A percentile compares a stretch with the other conserved stretches of the same genome.
Evolutionary conservation across 2,888 invertebrate genomes (phyloP).

Genomic region (Cistogaster globosa): DNA sequence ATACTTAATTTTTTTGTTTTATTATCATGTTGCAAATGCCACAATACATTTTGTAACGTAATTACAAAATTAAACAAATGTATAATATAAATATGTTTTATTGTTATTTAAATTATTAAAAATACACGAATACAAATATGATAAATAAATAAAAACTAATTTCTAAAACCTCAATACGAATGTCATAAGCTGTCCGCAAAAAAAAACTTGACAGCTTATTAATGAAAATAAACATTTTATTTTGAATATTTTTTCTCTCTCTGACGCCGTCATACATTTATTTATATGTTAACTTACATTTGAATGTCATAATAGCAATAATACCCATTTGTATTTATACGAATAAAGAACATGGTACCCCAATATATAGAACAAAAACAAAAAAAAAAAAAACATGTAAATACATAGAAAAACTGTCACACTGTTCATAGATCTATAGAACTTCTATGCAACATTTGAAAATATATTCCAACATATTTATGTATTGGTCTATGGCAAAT

Average conservation of each 20-base stretch:
- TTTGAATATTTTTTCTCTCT: neutral
- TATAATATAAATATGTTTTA: neutral
- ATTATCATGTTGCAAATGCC: too few species aligned
- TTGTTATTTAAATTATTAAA: conserved; percentile 24
- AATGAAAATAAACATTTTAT: conserved; percentile 62
- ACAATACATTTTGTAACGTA: neutral
- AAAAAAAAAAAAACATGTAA: neutral
- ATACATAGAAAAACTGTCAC: neutral
- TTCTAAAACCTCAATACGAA: conserved; percentile 70
- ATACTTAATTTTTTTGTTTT: too few species aligned
- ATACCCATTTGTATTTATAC: conserved; percentile 1
- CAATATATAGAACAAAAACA: neutral
- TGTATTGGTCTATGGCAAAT: conserved; percentile 6
- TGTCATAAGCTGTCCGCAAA: conserved; percentile 69
- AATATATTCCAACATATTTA: neutral
- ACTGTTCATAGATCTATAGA: conserved; percentile 1
- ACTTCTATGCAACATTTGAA: neutral
- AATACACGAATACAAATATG: neutral
- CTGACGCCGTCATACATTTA: neutral
- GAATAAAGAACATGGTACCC: too few species aligned
- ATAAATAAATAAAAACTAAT: conserved; percentile 59
- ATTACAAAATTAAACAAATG: neutral
- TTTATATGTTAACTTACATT: neutral
- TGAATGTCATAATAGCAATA: conserved; percentile 19
- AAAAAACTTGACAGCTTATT: conserved; percentile 66